These are phyloP conservation scores for Taeniopygia guttata DNA, from an alignment of 2,797 vertebrate species.

Conservation along the genomic window DNA sequence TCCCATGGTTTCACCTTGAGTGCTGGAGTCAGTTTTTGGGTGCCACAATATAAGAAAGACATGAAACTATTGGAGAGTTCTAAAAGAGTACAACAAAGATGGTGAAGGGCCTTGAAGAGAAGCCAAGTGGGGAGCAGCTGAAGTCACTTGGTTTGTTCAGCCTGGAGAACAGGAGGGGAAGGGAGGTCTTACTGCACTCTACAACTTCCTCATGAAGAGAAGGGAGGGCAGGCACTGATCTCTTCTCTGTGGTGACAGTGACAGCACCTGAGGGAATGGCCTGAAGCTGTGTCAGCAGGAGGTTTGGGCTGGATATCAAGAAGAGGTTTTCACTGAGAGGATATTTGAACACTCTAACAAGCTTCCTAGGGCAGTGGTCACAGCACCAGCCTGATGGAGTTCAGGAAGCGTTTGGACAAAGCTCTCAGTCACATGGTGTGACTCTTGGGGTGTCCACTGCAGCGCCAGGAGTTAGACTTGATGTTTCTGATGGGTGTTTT, in stretches of 20 bases:
- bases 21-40: not conserved
- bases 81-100: accelerated
- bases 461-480: not conserved
- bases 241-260: too few relatives aligned
- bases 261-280: not conserved
- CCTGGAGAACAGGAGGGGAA: not conserved
- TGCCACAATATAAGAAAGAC: not conserved
- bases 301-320: not conserved
- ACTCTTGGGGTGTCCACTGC: not conserved
- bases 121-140: accelerated
- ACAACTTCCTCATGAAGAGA: accelerated
- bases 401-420: not conserved
- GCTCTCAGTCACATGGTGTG: not conserved
- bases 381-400: not conserved
- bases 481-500: not conserved
- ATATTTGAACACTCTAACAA: accelerated
- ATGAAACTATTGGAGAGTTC: not conserved
- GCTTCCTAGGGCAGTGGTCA: not conserved
- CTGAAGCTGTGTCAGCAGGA: not conserved
- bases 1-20: accelerated
- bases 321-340: not conserved
- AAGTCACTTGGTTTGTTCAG: not conserved
- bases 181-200: accelerated
- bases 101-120: not conserved
- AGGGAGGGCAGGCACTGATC: not conserved